phyloP scores from a whole-genome alignment of 2,797 vertebrate species.

The Tamandua tetradactyla region DNA sequence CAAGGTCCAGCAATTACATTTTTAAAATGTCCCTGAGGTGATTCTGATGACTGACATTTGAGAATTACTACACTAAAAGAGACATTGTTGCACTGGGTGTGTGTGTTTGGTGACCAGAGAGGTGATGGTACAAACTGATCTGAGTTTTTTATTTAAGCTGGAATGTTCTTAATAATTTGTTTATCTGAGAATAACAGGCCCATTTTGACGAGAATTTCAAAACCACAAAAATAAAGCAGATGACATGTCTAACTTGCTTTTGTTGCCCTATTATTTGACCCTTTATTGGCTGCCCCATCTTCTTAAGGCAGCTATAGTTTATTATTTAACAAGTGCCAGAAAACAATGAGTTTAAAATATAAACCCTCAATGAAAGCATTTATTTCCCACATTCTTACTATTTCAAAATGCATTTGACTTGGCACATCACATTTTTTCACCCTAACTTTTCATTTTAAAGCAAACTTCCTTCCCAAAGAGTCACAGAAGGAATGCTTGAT shows the following conservation, averaged over 20 bases:
- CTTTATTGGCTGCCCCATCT: neutral
- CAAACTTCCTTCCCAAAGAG: neutral
- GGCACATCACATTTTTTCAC: neutral
- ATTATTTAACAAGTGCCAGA: neutral
- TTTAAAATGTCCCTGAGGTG: neutral
- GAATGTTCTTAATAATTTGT: neutral
- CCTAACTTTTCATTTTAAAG: neutral
- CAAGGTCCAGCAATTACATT: neutral
- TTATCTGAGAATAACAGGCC: neutral
- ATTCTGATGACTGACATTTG: neutral
- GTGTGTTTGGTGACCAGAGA: too few relatives aligned
- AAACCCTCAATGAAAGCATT: neutral
- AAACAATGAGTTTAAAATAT: constrained; percentile 6
- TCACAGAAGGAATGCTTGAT: neutral
- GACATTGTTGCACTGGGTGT: neutral
- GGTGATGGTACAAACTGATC: neutral
- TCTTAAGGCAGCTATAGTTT: neutral
- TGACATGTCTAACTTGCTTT: neutral
- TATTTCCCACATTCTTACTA: neutral
- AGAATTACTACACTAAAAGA: neutral
- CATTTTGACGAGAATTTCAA: neutral
- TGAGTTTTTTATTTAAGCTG: neutral
- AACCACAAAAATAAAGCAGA: neutral
- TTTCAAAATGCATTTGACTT: constrained; percentile 9
- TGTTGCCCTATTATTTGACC: neutral